phyloP scores from a whole-genome alignment of 2,888 invertebrate species.

The Drosophila mercatorum region DNA sequence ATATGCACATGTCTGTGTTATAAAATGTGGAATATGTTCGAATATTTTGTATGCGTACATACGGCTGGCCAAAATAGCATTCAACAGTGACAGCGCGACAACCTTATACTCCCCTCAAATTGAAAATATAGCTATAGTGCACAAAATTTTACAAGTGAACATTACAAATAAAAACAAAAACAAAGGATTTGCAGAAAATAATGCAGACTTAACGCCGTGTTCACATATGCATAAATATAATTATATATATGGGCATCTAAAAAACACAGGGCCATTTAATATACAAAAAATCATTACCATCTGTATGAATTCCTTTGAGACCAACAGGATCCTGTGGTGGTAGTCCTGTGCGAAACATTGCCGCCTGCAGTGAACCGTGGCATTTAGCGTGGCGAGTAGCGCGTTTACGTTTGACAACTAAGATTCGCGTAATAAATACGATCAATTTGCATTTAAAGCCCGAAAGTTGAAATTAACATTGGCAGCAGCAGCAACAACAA shows the following conservation, averaged over 20 bases:
- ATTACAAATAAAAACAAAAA: slow-evolving; percentile 9
- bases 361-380: slow-evolving; percentile 43
- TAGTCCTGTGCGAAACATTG: slow-evolving; percentile 34
- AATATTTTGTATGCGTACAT: too few relatives aligned
- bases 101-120: background rate
- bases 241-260: background rate
- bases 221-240: background rate
- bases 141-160: slow-evolving; percentile 58
- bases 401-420: background rate
- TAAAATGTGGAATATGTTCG: background rate
- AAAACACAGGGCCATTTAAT: background rate
- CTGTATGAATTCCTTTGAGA: slow-evolving; percentile 35
- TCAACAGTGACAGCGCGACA: slow-evolving; percentile 12
- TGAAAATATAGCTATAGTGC: slow-evolving; percentile 2
- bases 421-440: background rate
- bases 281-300: slow-evolving; percentile 21
- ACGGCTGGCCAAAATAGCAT: background rate
- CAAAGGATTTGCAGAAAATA: slow-evolving; percentile 1
- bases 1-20: background rate
- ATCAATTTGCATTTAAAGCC: background rate
- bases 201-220: background rate
- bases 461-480: background rate
- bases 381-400: slow-evolving; percentile 17
- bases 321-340: slow-evolving; percentile 30
- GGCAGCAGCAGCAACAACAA: background rate